Evolutionary conservation across 1,140 invertebrate genomes (phyloP).

Genomic region (Pachypeltis micranthus): DNA sequence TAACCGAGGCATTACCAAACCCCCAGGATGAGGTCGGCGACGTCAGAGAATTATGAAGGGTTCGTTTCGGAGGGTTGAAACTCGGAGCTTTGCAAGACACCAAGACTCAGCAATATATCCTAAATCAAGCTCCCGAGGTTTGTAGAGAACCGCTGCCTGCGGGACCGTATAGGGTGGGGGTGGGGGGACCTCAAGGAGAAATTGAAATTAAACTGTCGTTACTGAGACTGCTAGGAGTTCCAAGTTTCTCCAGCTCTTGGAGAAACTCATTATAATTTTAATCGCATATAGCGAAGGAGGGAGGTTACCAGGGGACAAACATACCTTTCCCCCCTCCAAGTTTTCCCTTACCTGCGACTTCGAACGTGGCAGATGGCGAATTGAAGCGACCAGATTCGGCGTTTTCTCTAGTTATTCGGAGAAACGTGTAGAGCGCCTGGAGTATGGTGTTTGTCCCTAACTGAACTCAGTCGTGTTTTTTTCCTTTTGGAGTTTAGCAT

Average conservation of each 20-base stretch:
- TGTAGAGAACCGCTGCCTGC: neutral
- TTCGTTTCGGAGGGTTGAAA: neutral
- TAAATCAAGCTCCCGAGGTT: neutral
- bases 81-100: constrained; percentile 4
- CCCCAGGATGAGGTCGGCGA: neutral
- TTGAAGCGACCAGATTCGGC: no score
- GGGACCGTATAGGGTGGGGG: no score
- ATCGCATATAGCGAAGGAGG: constrained; percentile 8
- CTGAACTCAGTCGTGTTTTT: no score
- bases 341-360: neutral
- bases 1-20: no score
- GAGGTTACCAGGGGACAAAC: constrained; percentile 11
- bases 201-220: constrained; percentile 21
- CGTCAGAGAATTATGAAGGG: neutral
- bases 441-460: no score
- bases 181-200: neutral
- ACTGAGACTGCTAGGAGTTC: constrained; percentile 1
- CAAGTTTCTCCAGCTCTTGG: neutral
- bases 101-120: constrained; percentile 9
- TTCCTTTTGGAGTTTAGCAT: no score
- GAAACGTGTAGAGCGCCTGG: no score
- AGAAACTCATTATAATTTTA: constrained; percentile 21
- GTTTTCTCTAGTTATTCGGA: no score
- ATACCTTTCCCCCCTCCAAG: neutral
- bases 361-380: neutral